Base-by-base conservation (phyloP, 1,140 invertebrate species). In the Platorchestia sp. region DNA sequence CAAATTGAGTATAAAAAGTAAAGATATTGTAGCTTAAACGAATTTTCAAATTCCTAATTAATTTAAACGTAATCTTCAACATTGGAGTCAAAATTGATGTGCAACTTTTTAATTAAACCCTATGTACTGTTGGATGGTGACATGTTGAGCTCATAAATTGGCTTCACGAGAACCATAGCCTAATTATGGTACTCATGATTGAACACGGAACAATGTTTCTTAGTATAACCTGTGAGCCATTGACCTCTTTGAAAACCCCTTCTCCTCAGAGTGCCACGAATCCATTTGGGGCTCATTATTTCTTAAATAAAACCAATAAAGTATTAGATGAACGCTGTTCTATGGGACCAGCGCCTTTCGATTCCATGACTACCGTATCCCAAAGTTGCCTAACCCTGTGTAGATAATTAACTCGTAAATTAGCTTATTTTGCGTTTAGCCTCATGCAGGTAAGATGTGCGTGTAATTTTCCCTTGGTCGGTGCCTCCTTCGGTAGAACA, bases 381-480 rank as follows among this genome's bases (percentile, higher is more conserved):
- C 59, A 75, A 75, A 75, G 59, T 75, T 75, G 59, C 59, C 59
- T 75, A 22, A 75, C 59, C 59, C 27, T 19, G 27, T 27, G 14
- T 75, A 36, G 59, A 75, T 75, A 75, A 75, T 75, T 75, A 75
- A 75, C 59, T 75, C 59, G 59, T 75, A 75, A 75, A 75, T 75
- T 75, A 75, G 59, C 27, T 75, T 75, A 75, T 75, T 75, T 36
- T 75, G 59, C 59, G 36, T 75, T 75, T 75, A 75, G 59, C 59
- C 27, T 36, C 59, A 75, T 75, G 59, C 59, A 75, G 59, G 36
- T 75, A 27, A 75, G 59, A 75, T 75, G 36, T 36, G 59, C 59
- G 59, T 75, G 59, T 75, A 36, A 75, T 75, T 75, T 75, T 36
- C 14, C 27, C 59, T 75, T 75, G 59, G 59, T 75, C 59, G 59